A percentile compares a stretch with the other conserved stretches of the same genome.
Evolutionary conservation across 2,888 invertebrate genomes (phyloP).

Genomic region (Leistus spinibarbis): DNA sequence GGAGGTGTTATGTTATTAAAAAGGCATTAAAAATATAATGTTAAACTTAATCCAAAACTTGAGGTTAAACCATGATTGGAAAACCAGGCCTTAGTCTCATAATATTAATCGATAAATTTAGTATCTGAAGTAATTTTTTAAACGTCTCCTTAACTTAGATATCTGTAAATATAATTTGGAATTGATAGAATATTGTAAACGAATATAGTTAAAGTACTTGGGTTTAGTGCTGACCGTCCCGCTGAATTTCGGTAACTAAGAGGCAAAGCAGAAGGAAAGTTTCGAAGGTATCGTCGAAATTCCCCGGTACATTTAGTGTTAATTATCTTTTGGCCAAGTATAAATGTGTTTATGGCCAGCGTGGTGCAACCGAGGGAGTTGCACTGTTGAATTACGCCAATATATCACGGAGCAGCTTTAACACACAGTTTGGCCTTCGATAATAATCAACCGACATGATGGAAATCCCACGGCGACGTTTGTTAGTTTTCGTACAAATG

Average conservation of each 20-base stretch:
- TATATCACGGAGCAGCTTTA: slow-evolving; percentile 18
- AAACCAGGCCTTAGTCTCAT: too few relatives aligned
- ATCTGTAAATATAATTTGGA: background rate
- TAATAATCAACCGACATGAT: slow-evolving; percentile 27
- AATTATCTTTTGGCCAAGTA: slow-evolving; percentile 58
- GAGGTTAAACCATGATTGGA: too few relatives aligned
- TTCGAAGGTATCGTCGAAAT: slow-evolving; percentile 51
- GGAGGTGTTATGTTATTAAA: too few relatives aligned
- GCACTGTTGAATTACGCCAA: slow-evolving; percentile 28
- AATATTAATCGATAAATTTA: too few relatives aligned
- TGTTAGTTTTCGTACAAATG: slow-evolving; percentile 31
- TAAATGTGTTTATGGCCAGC: slow-evolving; percentile 58
- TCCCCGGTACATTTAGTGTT: slow-evolving; percentile 57
- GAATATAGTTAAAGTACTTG: slow-evolving; percentile 24
- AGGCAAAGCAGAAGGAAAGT: slow-evolving; percentile 42
- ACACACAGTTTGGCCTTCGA: slow-evolving; percentile 14
- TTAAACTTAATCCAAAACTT: too few relatives aligned
- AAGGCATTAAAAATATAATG: too few relatives aligned
- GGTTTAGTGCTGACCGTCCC: slow-evolving; percentile 5
- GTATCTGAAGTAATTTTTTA: background rate
- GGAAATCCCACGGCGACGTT: slow-evolving; percentile 30
- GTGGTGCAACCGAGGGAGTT: slow-evolving; percentile 44
- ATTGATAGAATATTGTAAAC: slow-evolving; percentile 16
- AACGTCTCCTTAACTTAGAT: background rate
- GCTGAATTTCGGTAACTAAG: slow-evolving; percentile 4